Evolutionary conservation across 1,140 invertebrate species (phyloP).

Genomic region (Drosophila malerkotliana): DNA sequence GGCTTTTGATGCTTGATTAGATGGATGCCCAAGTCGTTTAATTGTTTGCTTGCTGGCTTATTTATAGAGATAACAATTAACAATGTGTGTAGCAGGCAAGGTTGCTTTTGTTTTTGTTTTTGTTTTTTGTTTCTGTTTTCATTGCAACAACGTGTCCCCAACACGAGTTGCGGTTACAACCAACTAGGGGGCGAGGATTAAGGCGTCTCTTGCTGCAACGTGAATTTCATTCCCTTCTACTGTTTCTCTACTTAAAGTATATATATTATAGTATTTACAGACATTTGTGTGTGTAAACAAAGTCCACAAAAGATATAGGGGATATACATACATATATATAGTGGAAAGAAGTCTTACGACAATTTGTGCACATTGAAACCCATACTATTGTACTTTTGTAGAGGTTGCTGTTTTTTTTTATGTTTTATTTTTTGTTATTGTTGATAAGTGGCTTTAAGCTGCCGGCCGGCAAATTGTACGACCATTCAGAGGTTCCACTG

Average conservation of each 20-base stretch:
- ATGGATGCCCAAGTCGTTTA: conserved; percentile 38
- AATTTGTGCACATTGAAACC: conserved; percentile 15
- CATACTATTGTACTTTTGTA: background rate
- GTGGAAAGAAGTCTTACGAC: conserved; percentile 16
- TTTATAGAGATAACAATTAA: conserved; percentile 46
- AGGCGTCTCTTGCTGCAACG: conserved; percentile 32
- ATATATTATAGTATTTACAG: background rate
- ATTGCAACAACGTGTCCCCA: conserved; percentile 24
- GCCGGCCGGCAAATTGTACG: conserved; percentile 38
- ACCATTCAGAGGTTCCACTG: background rate
- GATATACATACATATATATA: too few relatives aligned
- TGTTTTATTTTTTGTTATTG: conserved; percentile 8
- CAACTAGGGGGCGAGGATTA: conserved; percentile 6
- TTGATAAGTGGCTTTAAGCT: conserved; percentile 17
- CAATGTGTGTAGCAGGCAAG: conserved; percentile 26
- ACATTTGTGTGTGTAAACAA: conserved; percentile 3
- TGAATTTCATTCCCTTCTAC: conserved; percentile 11
- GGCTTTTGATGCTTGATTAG: conserved; percentile 35
- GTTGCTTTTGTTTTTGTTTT: conserved; percentile 16
- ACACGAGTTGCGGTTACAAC: conserved; percentile 39
- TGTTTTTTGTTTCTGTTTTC: background rate
- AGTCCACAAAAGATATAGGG: background rate
- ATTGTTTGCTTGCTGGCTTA: conserved; percentile 45
- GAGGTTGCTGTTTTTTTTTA: background rate
- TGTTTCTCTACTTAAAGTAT: conserved; percentile 13